These are phyloP conservation scores for Sisor rabdophorus DNA, from an alignment of 2,113 vertebrate species.

Conservation along the genomic window DNA sequence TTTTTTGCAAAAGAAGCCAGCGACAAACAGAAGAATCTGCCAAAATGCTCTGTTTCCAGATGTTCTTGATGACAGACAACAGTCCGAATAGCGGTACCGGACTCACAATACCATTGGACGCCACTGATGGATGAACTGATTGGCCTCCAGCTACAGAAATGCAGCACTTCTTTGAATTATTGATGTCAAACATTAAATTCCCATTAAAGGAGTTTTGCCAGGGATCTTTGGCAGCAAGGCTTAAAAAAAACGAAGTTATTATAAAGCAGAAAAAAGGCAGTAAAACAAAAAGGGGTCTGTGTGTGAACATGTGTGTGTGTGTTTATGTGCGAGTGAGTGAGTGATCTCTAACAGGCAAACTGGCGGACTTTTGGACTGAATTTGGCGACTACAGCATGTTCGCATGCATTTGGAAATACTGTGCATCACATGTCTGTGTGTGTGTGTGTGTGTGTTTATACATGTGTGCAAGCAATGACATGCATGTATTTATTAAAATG, in stretches of 20 bases:
- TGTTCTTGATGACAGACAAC: neutral
- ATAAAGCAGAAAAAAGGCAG: neutral
- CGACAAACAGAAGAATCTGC: neutral
- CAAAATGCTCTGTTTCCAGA: neutral
- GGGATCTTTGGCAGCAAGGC: conserved; percentile 32
- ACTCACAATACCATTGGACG: neutral
- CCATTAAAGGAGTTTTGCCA: conserved; percentile 42
- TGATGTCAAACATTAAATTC: conserved; percentile 40
- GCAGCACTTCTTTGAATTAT: conserved; percentile 22
- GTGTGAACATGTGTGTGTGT: neutral
- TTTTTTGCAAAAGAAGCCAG: neutral
- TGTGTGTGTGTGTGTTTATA: neutral
- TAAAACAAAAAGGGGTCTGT: conserved; percentile 13
- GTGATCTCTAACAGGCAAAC: conserved; percentile 21
- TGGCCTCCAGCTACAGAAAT: conserved; percentile 23
- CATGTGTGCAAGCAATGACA: neutral
- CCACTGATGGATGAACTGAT: conserved; percentile 6
- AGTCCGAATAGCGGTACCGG: neutral
- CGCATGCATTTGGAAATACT: neutral
- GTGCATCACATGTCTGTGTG: neutral
- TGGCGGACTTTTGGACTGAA: conserved; percentile 3
- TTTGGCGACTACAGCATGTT: neutral
- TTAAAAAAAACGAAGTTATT: conserved; percentile 26
- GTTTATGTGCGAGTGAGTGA: neutral
- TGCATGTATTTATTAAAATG: neutral